Evolutionary conservation across 2,888 invertebrate genomes (phyloP), one percentile per base, ranked within the genome.

Genomic region (Xanthorhoe spadicearia): DNA sequence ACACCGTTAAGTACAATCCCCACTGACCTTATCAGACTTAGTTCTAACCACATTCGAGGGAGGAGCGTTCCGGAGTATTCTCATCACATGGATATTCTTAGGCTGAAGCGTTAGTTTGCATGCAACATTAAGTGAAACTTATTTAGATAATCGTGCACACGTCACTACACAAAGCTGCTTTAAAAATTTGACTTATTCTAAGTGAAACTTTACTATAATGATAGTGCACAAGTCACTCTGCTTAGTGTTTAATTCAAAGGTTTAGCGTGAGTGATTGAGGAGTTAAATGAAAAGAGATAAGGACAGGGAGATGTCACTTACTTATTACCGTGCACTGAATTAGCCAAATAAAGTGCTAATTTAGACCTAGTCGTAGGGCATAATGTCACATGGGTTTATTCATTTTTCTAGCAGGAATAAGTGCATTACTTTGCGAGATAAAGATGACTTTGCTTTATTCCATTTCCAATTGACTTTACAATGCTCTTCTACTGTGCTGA

Each of bases 11-110:
- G 8, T 17, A 58, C 9, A 23, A n/a, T 18, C 4, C 57, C 52
- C 76, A 92, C 95, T 94, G 94, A 97, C 97, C 97, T 97, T 96
- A 84, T 96, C 96, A 19, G 97, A 97, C 90, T 96, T 97, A 85
- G 95, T 97, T 94, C 95, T 97, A 91, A 95, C 95, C 89, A 96
- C 92, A 94, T 97, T 95, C 77, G 97, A 97, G 59, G 97, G 97
- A 80, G 97, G 97, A 74, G 97, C 97, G 94, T 96, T 95, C 89
- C 97, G 95, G 79, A 97, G 95, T 83, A 96, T 95, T 90, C 96
- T 95, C 94, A 97, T 95, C 88, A 96, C 95, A 86, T 95, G 95
- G 87, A 96, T 95, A 93, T 96, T 96, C 77, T 94, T 90, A 80
- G 97, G 97, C 97, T 97, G 92, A 75, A 66, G 66, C 66, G 57